phyloP scores from a whole-genome alignment of 2,797 vertebrate species.

The Thaleichthys pacificus region DNA sequence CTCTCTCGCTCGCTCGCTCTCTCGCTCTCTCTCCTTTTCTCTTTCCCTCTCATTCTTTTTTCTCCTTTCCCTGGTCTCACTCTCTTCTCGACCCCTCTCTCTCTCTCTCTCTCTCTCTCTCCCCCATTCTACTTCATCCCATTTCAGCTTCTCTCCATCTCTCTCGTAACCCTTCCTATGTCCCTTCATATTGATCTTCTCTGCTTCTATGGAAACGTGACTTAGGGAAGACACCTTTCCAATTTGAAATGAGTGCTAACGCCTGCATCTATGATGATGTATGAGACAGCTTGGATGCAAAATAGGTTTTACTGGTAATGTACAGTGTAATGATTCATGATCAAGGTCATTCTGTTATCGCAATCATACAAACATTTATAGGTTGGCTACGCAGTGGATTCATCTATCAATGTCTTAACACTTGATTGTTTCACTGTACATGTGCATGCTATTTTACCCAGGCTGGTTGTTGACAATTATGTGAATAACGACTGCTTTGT shows the following conservation, averaged over 20 bases:
- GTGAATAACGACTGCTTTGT: too few relatives aligned
- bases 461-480: too few relatives aligned
- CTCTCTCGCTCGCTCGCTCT: slow-evolving; percentile 41
- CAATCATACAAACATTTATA: neutral
- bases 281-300: slow-evolving; percentile 56
- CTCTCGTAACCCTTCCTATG: slow-evolving; percentile 4
- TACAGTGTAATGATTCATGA: slow-evolving; percentile 58
- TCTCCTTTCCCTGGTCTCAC: too few relatives aligned
- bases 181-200: slow-evolving; percentile 35
- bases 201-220: slow-evolving; percentile 26
- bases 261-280: slow-evolving; percentile 46
- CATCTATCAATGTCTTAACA: too few relatives aligned
- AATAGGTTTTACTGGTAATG: slow-evolving; percentile 49
- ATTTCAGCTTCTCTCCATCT: slow-evolving; percentile 20
- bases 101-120: neutral
- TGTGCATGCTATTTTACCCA: too few relatives aligned
- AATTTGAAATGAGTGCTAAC: slow-evolving; percentile 58
- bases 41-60: too few relatives aligned
- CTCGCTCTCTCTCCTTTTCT: slow-evolving; percentile 10
- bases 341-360: slow-evolving; percentile 50
- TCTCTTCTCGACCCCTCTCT: too few relatives aligned
- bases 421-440: too few relatives aligned
- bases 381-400: neutral
- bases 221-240: slow-evolving; percentile 55
- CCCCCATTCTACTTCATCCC: slow-evolving; percentile 4